These are phyloP conservation scores for Theristicus caerulescens DNA, from an alignment of 2,113 vertebrate species.

Conservation along the genomic window DNA sequence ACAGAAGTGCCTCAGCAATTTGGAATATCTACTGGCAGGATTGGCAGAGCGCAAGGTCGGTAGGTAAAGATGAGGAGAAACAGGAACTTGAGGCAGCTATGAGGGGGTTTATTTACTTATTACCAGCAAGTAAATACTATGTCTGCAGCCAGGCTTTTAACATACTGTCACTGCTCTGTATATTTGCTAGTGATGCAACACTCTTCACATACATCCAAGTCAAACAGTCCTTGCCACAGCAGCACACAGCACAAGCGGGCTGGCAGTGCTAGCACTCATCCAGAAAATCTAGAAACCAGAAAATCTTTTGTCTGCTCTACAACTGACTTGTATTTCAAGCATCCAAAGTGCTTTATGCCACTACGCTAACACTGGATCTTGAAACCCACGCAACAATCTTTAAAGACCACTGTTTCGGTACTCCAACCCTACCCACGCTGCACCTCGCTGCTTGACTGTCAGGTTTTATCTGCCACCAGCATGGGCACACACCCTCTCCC, in stretches of 20 bases:
- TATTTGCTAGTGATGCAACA: background rate
- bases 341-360: background rate
- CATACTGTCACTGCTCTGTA: background rate
- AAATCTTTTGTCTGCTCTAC: background rate
- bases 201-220: background rate
- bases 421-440: background rate
- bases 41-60: accelerated
- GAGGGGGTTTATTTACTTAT: background rate
- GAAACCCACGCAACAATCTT: background rate
- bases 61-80: background rate
- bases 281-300: background rate
- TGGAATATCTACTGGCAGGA: background rate
- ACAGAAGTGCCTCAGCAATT: background rate
- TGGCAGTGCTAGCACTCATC: background rate
- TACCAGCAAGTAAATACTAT: background rate
- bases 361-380: background rate
- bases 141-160: background rate
- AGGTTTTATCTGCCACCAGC: background rate
- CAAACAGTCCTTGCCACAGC: background rate
- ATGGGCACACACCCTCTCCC: accelerated
- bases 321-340: background rate
- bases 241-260: background rate
- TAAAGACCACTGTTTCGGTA: background rate
- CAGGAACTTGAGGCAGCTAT: background rate
- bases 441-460: background rate